phyloP scores from a whole-genome alignment of 1,140 invertebrate species.

The Drosophila sp. region DNA sequence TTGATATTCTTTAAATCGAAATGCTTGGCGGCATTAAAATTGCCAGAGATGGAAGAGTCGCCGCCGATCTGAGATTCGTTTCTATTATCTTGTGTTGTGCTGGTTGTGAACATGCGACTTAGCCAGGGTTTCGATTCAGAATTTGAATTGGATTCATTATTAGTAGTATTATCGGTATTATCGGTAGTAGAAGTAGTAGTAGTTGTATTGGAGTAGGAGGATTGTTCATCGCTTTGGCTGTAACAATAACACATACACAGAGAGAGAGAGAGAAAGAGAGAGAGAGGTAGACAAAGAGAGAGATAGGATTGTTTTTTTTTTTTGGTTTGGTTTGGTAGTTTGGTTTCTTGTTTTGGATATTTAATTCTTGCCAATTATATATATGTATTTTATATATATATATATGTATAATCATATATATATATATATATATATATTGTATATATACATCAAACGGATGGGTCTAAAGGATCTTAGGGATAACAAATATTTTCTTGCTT shows the following conservation, averaged over 20 bases:
- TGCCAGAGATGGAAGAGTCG: constrained; percentile 32
- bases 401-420: constrained; percentile 28
- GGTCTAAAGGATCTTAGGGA: constrained; percentile 37
- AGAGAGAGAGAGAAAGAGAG: constrained; percentile 60
- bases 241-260: constrained; percentile 82
- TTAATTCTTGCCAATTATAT: constrained; percentile 48
- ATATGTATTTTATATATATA: background rate
- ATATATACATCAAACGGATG: constrained; percentile 43
- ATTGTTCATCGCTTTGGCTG: constrained; percentile 80
- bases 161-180: constrained; percentile 76
- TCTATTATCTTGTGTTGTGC: constrained; percentile 23
- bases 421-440: constrained; percentile 20
- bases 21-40: constrained; percentile 80
- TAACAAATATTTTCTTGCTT: constrained; percentile 36
- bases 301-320: constrained; percentile 50
- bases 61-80: constrained; percentile 46
- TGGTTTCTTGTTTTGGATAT: constrained; percentile 35
- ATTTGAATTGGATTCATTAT: constrained; percentile 63
- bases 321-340: constrained; percentile 24
- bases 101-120: constrained; percentile 76
- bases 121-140: constrained; percentile 80
- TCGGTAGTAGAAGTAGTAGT: constrained; percentile 71
- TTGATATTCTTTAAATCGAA: constrained; percentile 79
- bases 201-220: constrained; percentile 73
- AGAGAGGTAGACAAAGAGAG: constrained; percentile 24